Evolutionary conservation across 2,888 invertebrate species (phyloP), one percentile per base, ranked within the genome.

Genomic region (Cataglyphis rosenhaueri): DNA sequence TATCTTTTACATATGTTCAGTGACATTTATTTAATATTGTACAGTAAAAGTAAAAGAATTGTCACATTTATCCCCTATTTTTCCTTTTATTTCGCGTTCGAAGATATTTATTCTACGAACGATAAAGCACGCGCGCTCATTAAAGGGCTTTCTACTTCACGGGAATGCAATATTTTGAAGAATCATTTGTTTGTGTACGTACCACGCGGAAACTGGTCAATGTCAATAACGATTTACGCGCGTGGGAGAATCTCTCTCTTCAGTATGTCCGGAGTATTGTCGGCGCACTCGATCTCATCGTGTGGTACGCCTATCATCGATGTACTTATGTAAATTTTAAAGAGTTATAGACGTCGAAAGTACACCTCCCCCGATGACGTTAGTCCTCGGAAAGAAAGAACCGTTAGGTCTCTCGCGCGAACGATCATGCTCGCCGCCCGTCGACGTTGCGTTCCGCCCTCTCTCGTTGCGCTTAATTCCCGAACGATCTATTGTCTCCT

Each of bases 401-500:
- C 83, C 83, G 85, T 89, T 85, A 88, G 74, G 48, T 62, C 70
- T 84, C 71, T 79, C 38, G 32, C 52, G 21, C 59, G 81, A 83
- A 66, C 74, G 87, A 71, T 84, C 78, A 79, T 66, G 84, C 55
- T 66, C 84, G 71, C 84, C 83, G 84, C 71, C 81, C 82, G 66
- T 59, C 83, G 66, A 81, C 70, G 76, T 65, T 84, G 76, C 87
- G 89, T 85, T 87, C 86, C 85, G 85, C 88, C 88, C 88, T 88
- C 89, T 84, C 78, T 84, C 84, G 83, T 88, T 88, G 85, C 82
- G 82, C 82, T 59, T 65, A 68, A 82, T 85, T 87, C 82, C 85
- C 76, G 79, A 87, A 84, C 87, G 87, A 82, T 87, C 85, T 84
- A 88, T 88, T 88, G 84, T 88, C 84, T 86, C 83, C 81, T 79